These are phyloP conservation scores for Falco biarmicus DNA, from an alignment of 2,797 vertebrate genomes.

Conservation along the genomic window DNA sequence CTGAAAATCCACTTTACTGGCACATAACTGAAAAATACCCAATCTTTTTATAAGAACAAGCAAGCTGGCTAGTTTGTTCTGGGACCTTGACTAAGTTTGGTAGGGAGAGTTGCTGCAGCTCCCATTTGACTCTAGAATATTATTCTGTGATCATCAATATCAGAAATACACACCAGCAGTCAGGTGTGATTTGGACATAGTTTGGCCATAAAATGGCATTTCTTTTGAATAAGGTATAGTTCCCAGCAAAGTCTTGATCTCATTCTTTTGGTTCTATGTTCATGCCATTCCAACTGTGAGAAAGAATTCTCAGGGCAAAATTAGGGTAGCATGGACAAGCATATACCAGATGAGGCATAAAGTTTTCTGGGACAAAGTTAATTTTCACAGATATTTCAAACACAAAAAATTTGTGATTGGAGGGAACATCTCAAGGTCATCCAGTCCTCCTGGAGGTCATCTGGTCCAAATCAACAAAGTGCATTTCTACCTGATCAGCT, in stretches of 20 bases:
- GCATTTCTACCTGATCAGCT: background rate
- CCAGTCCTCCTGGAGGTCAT: background rate
- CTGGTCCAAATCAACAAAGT: background rate
- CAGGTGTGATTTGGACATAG: background rate
- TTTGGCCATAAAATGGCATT: background rate
- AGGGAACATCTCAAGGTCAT: background rate
- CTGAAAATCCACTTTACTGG: background rate
- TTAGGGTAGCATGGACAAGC: background rate
- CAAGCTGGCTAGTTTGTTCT: background rate
- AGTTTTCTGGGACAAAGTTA: background rate
- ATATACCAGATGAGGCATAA: background rate
- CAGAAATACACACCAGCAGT: background rate
- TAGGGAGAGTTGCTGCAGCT: background rate
- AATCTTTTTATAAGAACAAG: background rate
- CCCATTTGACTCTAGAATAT: background rate
- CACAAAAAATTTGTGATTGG: background rate
- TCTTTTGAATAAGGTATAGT: background rate
- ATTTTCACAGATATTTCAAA: background rate
- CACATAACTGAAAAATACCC: background rate
- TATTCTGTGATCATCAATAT: background rate
- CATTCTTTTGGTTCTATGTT: background rate
- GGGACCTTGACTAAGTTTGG: background rate
- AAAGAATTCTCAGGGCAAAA: background rate
- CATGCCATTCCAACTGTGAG: background rate
- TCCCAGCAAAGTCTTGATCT: background rate